These are phyloP conservation scores for Patella caerulea DNA, from an alignment of 2,888 invertebrate species.

Conservation along the genomic window DNA sequence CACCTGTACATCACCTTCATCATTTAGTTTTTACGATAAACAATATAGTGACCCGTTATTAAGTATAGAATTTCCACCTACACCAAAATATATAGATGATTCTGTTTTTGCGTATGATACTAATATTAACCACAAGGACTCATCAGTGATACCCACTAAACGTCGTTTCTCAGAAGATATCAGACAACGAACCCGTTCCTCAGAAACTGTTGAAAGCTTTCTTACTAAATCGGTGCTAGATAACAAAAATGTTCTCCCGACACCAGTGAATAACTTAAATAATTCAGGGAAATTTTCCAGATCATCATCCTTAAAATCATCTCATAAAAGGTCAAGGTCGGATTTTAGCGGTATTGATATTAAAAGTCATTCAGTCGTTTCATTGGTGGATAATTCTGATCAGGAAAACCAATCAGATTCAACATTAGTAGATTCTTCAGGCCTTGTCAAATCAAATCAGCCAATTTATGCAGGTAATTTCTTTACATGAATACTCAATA, in stretches of 20 bases:
- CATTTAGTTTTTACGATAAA: conserved; percentile 49
- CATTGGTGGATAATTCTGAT: conserved; percentile 1
- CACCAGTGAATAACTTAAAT: neutral
- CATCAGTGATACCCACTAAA: neutral
- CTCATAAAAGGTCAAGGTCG: conserved; percentile 58
- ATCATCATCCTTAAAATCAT: conserved; percentile 21
- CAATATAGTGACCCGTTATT: conserved; percentile 52
- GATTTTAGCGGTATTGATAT: conserved; percentile 44
- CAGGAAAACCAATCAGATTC: conserved; percentile 22
- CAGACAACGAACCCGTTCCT: neutral
- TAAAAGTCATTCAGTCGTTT: neutral
- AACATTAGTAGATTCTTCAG: conserved; percentile 21
- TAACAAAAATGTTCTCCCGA: neutral
- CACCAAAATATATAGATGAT: conserved; percentile 13
- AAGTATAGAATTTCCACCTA: conserved; percentile 44
- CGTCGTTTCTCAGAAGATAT: neutral
- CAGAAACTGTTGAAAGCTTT: neutral
- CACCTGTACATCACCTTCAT: conserved; percentile 15
- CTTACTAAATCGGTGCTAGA: conserved; percentile 8
- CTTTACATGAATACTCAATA: neutral
- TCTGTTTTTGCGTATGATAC: neutral
- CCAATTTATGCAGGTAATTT: neutral
- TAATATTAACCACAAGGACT: neutral
- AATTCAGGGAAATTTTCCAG: neutral
- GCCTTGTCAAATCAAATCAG: conserved; percentile 6